Evolutionary conservation across 2,113 vertebrate genomes (phyloP), one percentile per base, ranked within the genome.

Genomic region (Arothron firmamentum): DNA sequence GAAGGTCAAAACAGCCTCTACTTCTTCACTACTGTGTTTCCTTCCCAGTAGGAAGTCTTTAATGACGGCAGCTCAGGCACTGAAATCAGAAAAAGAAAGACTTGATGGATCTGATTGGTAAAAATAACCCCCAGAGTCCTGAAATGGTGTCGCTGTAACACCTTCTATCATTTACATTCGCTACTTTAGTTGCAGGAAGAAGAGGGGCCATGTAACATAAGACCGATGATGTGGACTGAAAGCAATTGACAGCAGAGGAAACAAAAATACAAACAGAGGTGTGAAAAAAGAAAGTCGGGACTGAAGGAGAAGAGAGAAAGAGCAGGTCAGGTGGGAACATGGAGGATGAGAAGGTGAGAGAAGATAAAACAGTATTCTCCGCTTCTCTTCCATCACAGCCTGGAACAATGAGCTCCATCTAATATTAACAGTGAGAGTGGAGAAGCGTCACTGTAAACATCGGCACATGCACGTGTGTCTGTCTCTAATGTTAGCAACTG

Each of bases 341-440:
- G 20, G 28, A 72, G 73, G 11, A 28, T 60, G 47, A 61, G 15
- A 67, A 78, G 78, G 74, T 73, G 78, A 59, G 68, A 83, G 75
- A 75, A 80, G 74, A 78, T 72, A 75, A 77, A 73, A 79, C 75
- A 73, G 72, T 66, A 70, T 79, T 75, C 56, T 74, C 47, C 50
- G 65, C 59, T 65, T 65, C 58, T 70, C 46, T 53, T 80, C 62
- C 56, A 70, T 81, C 73, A 62, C 51, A 25, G 59, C 14, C 65
- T 58, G 0, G 4, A 48, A 65, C 70, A 72, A 80, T 65, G 81
- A 80, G 68, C 75, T 76, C 81, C 71, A 75, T 74, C 75, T 85
- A 82, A 74, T 82, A 84, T 77, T 63, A 70, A 25, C 1, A 56
- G 71, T 60, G 77, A 67, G 70, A 82, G 69, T 68, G 56, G 68